Percentiles rank a stretch among this genome's conserved stretches.
These are phyloP conservation scores for Myopa tessellatipennis DNA, from an alignment of 2,888 invertebrate species.

Conservation along the genomic window DNA sequence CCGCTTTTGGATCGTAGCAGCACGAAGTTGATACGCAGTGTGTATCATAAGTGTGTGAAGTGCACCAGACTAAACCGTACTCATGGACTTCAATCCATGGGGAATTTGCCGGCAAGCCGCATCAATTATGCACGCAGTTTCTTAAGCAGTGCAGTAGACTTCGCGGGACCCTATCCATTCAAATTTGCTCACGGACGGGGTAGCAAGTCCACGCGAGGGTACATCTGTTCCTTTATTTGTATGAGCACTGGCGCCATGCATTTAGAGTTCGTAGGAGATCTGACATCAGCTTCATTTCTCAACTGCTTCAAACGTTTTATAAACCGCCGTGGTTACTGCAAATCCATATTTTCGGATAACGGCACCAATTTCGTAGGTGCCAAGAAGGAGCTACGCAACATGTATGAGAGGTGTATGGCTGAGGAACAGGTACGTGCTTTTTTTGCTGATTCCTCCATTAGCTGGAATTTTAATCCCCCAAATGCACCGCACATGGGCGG, in stretches of 20 bases:
- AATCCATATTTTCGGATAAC: not conserved
- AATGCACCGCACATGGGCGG: not conserved
- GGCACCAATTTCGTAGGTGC: too few relatives aligned
- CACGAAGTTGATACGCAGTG: not conserved
- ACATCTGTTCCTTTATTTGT: constrained; percentile 17
- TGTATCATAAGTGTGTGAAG: not conserved
- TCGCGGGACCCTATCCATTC: not conserved
- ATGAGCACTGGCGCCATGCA: constrained; percentile 18
- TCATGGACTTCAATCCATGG: too few relatives aligned
- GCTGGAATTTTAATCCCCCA: not conserved
- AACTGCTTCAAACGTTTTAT: not conserved
- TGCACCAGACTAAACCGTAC: not conserved
- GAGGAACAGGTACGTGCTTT: not conserved
- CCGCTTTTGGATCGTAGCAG: constrained; percentile 16
- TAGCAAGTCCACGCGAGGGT: not conserved
- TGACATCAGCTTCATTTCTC: not conserved
- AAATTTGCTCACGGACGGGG: not conserved
- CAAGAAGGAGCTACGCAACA: not conserved
- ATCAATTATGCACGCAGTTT: too few relatives aligned
- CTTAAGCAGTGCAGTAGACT: not conserved
- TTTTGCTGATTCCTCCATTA: too few relatives aligned
- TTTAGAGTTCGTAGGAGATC: not conserved
- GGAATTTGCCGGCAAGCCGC: too few relatives aligned
- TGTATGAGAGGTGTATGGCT: not conserved
- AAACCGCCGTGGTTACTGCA: not conserved